Base-by-base conservation (phyloP, 2,888 invertebrate species). In the Drosophila imparisetae region DNA sequence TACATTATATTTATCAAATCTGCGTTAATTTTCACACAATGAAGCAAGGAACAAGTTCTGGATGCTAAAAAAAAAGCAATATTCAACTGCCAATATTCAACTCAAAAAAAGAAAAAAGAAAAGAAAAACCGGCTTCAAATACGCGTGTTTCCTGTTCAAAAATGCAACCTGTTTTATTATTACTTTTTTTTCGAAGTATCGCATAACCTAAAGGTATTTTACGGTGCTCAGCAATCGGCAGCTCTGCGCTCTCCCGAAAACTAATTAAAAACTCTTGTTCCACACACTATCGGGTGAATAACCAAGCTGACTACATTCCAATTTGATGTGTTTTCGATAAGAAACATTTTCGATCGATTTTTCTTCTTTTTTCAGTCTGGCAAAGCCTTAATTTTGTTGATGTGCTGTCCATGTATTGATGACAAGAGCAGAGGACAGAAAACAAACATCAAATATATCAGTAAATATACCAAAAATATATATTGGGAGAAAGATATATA, bases 221-320 rank as follows among this genome's bases (percentile, higher is more conserved):
- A 78, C 60, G 52, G 61, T 62, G 42, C 57, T 30, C 24, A 63
- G 61, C 42, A 55, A 61, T 42, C 38, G 29, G 10, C 21, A n/a
- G 57, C 40, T 30, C 55, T 45, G 60, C 42, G 21, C 52, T 61
- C 34, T 32, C 53, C 53, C 34, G 45, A 45, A 78, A 80, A 73
- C 66, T 85, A 87, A 83, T 87, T 87, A 83, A 80, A 80, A 72
- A 83, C 66, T 80, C 88, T 87, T 80, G 73, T 83, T 78, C 55
- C 30, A 30, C 29, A 45, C 49, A 30, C 57, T 69, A 59, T 64
- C 60, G 49, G 48, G 42, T 49, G 62, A 54, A 74, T 64, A 78
- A 63, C 53, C 80, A 64, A 87, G 68, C 86, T 49, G 69, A 68
- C 78, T 50, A 66, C 83, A 80, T 85, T 75, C 72, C 78, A 80